These are phyloP conservation scores for Drosophila burlai DNA, from an alignment of 1,140 invertebrate species.

Conservation along the genomic window DNA sequence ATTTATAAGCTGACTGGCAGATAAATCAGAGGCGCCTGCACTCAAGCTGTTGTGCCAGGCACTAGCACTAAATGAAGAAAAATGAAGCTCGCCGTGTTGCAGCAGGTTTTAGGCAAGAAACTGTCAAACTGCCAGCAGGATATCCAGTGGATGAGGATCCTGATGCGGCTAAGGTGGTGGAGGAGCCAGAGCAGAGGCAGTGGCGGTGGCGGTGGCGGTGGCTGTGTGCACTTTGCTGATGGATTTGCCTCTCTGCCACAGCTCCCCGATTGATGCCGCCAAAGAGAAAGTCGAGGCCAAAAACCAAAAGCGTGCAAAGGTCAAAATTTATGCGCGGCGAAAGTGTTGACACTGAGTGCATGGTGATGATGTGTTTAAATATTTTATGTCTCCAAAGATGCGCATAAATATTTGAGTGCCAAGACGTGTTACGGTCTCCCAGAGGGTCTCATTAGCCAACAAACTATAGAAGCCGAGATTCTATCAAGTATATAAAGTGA, in stretches of 20 bases:
- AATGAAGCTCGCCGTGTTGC: conserved; percentile 53
- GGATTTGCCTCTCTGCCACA: conserved; percentile 42
- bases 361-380: conserved; percentile 72
- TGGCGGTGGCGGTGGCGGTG: conserved; percentile 18
- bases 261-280: conserved; percentile 64
- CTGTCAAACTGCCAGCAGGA: conserved; percentile 48
- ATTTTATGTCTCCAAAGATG: conserved; percentile 63
- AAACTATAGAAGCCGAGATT: conserved; percentile 36
- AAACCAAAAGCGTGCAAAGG: conserved; percentile 53
- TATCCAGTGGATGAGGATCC: not conserved
- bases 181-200: not conserved
- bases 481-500: conserved; percentile 14
- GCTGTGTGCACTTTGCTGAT: conserved; percentile 68
- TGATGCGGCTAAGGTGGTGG: not conserved
- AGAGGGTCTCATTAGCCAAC: conserved; percentile 21
- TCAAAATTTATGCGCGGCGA: conserved; percentile 70
- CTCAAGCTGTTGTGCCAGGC: conserved; percentile 54
- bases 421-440: conserved; percentile 65
- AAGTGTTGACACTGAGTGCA: conserved; percentile 77
- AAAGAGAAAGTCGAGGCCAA: conserved; percentile 32
- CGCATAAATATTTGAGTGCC: conserved; percentile 75
- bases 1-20: conserved; percentile 73
- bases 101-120: conserved; percentile 51
- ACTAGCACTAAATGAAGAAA: conserved; percentile 72
- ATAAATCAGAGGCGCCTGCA: conserved; percentile 72